Evolutionary conservation across 2,888 invertebrate genomes (phyloP).

Genomic region (Drosophila pegasa): DNA sequence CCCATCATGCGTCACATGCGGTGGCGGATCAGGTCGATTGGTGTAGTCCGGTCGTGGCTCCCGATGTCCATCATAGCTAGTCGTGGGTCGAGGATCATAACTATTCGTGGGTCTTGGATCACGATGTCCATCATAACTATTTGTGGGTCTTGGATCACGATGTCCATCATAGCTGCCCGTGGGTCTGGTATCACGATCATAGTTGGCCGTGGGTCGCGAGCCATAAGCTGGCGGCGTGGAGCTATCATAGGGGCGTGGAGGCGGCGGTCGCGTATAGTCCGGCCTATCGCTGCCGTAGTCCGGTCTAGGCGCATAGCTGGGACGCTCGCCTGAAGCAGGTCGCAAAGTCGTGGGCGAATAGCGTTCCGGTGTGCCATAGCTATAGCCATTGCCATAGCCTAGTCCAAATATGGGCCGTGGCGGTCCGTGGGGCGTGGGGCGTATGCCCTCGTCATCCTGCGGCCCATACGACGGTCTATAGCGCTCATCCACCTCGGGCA

Average conservation of each 20-base stretch:
- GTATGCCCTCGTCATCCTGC: constrained; percentile 49
- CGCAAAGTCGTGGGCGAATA: constrained; percentile 74
- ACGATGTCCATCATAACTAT: constrained; percentile 50
- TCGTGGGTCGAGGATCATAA: constrained; percentile 34
- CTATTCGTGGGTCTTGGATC: constrained; percentile 46
- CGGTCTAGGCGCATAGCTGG: constrained; percentile 70
- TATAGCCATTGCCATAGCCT: constrained; percentile 84
- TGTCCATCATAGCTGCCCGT: neutral
- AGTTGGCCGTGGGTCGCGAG: constrained; percentile 36
- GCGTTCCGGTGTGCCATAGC: constrained; percentile 82
- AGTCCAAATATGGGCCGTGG: constrained; percentile 82
- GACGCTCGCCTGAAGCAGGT: constrained; percentile 58
- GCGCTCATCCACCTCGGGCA: constrained; percentile 81
- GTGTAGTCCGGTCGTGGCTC: constrained; percentile 75
- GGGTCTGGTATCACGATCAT: neutral
- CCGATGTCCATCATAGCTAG: constrained; percentile 53
- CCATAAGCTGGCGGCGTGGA: constrained; percentile 56
- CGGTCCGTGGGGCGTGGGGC: constrained; percentile 73
- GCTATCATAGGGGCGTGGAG: constrained; percentile 60
- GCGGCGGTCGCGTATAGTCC: constrained; percentile 49
- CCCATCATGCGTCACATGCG: constrained; percentile 32
- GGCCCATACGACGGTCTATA: constrained; percentile 72
- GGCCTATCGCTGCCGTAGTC: constrained; percentile 59
- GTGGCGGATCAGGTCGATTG: constrained; percentile 81
- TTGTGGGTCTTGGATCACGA: constrained; percentile 44